Evolutionary conservation across 1,140 invertebrate genomes (phyloP).

Genomic region (Gerris buenoi): DNA sequence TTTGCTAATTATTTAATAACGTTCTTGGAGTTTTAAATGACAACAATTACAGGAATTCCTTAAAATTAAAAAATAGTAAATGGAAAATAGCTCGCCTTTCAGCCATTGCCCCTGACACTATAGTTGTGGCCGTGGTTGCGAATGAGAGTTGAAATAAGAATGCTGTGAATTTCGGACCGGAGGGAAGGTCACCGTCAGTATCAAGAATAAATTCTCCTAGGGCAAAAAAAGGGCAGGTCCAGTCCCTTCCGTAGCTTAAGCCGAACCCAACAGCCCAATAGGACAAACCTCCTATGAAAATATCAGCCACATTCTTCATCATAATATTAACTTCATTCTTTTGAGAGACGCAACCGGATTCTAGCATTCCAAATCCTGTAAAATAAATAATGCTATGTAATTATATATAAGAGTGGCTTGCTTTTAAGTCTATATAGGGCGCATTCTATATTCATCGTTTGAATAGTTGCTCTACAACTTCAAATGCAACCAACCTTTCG

Average conservation of each 20-base stretch:
- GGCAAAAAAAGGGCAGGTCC: constrained; percentile 57
- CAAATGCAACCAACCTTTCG: neutral
- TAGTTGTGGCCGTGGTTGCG: constrained; percentile 80
- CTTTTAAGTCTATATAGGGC: neutral
- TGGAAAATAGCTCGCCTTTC: too few species aligned
- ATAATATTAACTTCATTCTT: constrained; percentile 96
- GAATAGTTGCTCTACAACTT: neutral
- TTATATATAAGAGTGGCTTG: neutral
- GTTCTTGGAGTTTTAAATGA: too few species aligned
- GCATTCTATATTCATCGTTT: neutral
- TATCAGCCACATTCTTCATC: constrained; percentile 90
- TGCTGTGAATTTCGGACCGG: constrained; percentile 62
- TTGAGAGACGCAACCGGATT: constrained; percentile 78
- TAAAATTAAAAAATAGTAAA: too few species aligned
- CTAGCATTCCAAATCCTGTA: constrained; percentile 68
- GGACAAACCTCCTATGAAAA: constrained; percentile 77
- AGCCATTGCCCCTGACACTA: constrained; percentile 80
- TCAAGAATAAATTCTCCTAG: constrained; percentile 53
- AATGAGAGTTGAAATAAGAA: constrained; percentile 80
- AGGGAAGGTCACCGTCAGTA: constrained; percentile 46
- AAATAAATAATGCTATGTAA: neutral
- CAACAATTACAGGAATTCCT: too few species aligned
- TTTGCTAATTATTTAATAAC: too few species aligned
- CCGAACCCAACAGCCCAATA: constrained; percentile 93
- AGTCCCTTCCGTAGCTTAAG: constrained; percentile 66